Evolutionary conservation across 2,113 vertebrate genomes (phyloP).

Genomic region (Pterocles burchelli): DNA sequence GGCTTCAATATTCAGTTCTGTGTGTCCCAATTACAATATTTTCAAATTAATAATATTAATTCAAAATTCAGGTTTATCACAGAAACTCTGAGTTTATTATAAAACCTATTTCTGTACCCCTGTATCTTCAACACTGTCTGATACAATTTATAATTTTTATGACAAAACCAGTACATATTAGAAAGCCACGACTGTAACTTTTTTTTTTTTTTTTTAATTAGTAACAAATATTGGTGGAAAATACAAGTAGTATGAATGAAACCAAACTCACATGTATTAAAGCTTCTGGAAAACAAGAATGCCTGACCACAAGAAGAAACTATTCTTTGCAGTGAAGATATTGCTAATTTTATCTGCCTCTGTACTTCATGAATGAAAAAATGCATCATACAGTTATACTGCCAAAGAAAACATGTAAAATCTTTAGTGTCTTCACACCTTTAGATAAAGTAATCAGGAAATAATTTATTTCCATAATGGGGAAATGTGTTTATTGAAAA

Average conservation of each 20-base stretch:
- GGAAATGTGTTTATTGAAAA: neutral
- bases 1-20: neutral
- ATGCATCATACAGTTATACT: neutral
- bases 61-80: neutral
- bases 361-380: neutral
- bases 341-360: neutral
- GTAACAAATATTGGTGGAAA: neutral
- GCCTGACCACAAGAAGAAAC: neutral
- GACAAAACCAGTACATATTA: neutral
- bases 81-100: neutral
- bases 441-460: neutral
- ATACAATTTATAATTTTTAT: neutral
- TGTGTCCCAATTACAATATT: neutral
- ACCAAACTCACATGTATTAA: neutral
- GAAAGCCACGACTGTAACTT: neutral
- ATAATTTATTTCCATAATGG: neutral
- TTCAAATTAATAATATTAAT: neutral
- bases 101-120: neutral
- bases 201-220: neutral
- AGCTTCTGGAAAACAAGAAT: neutral
- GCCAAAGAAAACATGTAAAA: neutral
- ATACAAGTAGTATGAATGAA: neutral
- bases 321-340: neutral
- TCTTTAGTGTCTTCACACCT: neutral
- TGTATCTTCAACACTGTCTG: neutral